Percentiles rank a stretch among this genome's conserved stretches.
Evolutionary conservation across 2,113 vertebrate genomes (phyloP).

Genomic region (Dicerorhinus sumatrensis): DNA sequence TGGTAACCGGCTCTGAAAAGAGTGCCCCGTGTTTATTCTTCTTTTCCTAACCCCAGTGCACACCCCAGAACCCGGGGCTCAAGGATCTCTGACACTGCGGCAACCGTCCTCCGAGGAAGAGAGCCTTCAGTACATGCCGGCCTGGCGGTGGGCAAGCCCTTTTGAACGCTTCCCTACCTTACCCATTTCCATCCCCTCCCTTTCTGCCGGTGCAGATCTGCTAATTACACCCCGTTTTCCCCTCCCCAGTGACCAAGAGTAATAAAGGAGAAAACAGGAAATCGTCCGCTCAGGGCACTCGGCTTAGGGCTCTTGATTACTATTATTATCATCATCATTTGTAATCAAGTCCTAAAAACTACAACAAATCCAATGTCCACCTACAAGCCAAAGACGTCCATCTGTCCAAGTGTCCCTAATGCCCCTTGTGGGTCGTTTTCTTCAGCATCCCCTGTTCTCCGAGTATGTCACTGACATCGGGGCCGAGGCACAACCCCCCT

Average conservation of each 20-base stretch:
- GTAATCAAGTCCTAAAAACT: slow-evolving; percentile 57
- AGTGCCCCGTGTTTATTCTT: background rate
- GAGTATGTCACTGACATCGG: background rate
- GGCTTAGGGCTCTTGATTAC: slow-evolving; percentile 50
- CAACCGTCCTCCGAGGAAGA: background rate
- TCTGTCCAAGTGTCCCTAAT: background rate
- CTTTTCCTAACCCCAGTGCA: slow-evolving; percentile 19
- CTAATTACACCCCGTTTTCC: slow-evolving; percentile 62
- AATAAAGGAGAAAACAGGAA: slow-evolving; percentile 71
- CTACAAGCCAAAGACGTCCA: slow-evolving; percentile 22
- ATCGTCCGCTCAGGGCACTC: slow-evolving; percentile 57
- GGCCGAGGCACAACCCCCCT: slow-evolving; percentile 1
- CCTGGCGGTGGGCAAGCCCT: background rate
- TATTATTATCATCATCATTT: slow-evolving; percentile 62
- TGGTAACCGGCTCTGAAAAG: background rate
- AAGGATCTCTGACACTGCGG: slow-evolving; percentile 65
- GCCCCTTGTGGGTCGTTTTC: background rate
- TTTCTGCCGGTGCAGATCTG: slow-evolving; percentile 15
- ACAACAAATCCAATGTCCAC: slow-evolving; percentile 45
- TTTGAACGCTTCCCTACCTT: background rate
- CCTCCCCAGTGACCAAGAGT: slow-evolving; percentile 34
- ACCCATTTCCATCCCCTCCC: background rate
- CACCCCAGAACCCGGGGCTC: background rate
- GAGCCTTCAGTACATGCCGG: background rate
- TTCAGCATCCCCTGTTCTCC: background rate